Conservation (phyloP, 64 coral and sea anemone species). For the Dendrophyllia cribrosa region DNA sequence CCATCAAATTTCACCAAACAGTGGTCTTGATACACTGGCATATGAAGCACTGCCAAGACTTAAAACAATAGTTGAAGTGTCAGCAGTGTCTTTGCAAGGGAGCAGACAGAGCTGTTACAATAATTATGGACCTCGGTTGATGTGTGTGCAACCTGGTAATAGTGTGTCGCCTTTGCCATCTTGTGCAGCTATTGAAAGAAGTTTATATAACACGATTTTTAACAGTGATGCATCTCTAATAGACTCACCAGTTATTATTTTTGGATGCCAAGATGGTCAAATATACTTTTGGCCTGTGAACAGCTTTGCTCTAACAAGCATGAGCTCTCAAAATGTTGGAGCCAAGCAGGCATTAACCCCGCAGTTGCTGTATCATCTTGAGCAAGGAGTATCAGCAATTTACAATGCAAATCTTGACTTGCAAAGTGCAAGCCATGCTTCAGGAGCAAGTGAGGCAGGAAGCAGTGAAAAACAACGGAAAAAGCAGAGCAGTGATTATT, state of each 20-base stretch:
- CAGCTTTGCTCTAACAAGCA: constrained; percentile 1
- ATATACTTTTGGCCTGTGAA: constrained; percentile 26
- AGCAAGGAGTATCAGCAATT: constrained; percentile 31
- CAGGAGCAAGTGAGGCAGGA: not conserved
- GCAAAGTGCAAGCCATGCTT: not conserved
- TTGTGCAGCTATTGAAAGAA: not conserved
- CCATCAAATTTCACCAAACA: not conserved
- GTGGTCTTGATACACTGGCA: not conserved
- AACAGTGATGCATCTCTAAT: not conserved
- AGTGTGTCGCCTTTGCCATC: not conserved
- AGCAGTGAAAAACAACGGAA: not conserved
- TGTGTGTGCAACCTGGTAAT: not conserved
- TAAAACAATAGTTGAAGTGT: not conserved
- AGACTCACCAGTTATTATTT: constrained; percentile 13
- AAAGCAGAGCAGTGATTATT: not conserved
- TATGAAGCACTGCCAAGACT: not conserved
- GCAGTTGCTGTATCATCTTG: constrained; percentile 25
- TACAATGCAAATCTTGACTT: constrained; percentile 4
- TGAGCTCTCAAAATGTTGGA: not conserved
- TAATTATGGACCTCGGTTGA: not conserved
- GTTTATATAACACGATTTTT: constrained; percentile 27
- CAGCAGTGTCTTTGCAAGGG: not conserved
- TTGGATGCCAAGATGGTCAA: constrained; percentile 33
- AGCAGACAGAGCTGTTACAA: not conserved
- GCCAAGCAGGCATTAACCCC: not conserved